Percentiles rank a stretch among this genome's conserved stretches.
These are phyloP conservation scores for Pitangus sulphuratus DNA, from an alignment of 2,797 vertebrate species.

Conservation along the genomic window DNA sequence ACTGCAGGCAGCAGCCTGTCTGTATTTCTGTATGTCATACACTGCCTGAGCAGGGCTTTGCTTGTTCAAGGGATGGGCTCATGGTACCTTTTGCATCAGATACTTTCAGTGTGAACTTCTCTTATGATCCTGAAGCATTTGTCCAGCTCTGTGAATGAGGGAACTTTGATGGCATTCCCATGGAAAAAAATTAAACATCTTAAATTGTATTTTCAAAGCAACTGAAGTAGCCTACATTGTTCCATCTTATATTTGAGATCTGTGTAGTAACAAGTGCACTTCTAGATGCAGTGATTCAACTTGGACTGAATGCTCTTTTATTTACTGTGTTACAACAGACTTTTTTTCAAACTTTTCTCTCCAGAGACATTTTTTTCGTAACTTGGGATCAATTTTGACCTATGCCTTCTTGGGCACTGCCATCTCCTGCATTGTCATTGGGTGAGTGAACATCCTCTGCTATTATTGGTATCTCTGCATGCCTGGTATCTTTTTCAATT, in stretches of 20 bases:
- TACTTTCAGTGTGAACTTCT: not conserved
- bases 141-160: not conserved
- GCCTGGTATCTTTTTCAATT: not conserved
- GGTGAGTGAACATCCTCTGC: conserved; percentile 78
- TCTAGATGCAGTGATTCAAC: not conserved
- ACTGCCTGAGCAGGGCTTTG: not conserved
- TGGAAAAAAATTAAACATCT: not conserved
- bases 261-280: not conserved
- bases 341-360: conserved; percentile 5
- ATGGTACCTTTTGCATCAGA: not conserved
- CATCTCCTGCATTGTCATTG: conserved; percentile 83
- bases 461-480: not conserved
- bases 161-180: not conserved
- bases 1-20: not conserved
- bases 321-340: not conserved
- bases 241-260: not conserved
- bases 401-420: conserved; percentile 86
- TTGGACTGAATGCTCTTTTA: not conserved
- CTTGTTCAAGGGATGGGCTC: not conserved
- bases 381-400: conserved; percentile 86
- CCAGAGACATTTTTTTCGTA: conserved; percentile 84
- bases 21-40: not conserved
- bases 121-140: not conserved
- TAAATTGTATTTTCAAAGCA: not conserved
- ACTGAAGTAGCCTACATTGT: not conserved